These are phyloP conservation scores for Dendrolimus pini DNA, from an alignment of 2,888 invertebrate species.

Conservation along the genomic window DNA sequence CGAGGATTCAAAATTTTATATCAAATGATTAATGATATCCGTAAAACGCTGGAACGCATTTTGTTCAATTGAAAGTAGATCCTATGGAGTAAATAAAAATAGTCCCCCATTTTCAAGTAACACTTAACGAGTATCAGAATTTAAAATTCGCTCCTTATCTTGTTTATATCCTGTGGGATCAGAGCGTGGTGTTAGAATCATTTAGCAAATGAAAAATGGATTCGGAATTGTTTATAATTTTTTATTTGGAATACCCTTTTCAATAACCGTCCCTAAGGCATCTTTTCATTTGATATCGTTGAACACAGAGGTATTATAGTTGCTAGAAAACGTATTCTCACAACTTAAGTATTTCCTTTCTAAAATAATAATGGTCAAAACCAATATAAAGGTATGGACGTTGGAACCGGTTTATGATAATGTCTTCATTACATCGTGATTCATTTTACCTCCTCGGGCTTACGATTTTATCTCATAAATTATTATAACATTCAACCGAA, in stretches of 20 bases:
- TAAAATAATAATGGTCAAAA: conserved; percentile 8
- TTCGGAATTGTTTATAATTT: background rate
- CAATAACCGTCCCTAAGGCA: too few species aligned
- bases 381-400: background rate
- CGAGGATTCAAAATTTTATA: conserved; percentile 37
- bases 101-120: conserved; percentile 45
- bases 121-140: conserved; percentile 40
- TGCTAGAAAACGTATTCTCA: background rate
- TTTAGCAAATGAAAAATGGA: conserved; percentile 37
- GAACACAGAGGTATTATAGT: background rate
- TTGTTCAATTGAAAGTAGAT: conserved; percentile 58
- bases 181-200: conserved; percentile 21
- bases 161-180: conserved; percentile 45
- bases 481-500: background rate
- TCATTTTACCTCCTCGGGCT: conserved; percentile 29
- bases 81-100: conserved; percentile 43
- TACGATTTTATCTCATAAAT: background rate
- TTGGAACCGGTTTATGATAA: conserved; percentile 61
- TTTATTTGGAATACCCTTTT: too few species aligned
- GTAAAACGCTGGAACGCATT: conserved; percentile 54
- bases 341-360: background rate
- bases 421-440: conserved; percentile 67
- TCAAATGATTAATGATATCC: conserved; percentile 64
- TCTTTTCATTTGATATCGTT: too few species aligned
- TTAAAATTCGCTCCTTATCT: conserved; percentile 34